These are phyloP conservation scores for Prinia subflava DNA, from an alignment of 2,113 vertebrate genomes.

Conservation along the genomic window DNA sequence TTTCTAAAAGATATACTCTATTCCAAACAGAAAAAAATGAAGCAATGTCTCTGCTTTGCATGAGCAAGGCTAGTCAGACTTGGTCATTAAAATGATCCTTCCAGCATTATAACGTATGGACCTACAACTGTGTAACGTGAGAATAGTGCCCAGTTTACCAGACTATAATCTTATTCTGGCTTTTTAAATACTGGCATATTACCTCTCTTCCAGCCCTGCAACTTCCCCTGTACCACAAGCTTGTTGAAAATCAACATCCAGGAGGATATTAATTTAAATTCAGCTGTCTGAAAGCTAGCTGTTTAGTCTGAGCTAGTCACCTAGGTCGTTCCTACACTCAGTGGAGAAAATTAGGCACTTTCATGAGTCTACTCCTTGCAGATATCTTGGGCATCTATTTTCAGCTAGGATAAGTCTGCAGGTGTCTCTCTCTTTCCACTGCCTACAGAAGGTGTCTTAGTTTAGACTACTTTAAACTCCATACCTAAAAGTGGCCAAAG, in stretches of 20 bases:
- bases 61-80: constrained; percentile 2
- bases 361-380: neutral
- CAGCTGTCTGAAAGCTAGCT: constrained; percentile 38
- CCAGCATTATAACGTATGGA: neutral
- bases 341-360: neutral
- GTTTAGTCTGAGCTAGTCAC: constrained; percentile 34
- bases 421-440: neutral
- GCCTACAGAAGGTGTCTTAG: neutral
- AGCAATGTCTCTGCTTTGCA: constrained; percentile 24
- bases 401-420: neutral
- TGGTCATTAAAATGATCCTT: neutral
- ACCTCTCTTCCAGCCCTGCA: neutral
- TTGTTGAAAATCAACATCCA: constrained; percentile 40
- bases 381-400: neutral
- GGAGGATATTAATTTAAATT: constrained; percentile 45
- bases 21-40: constrained; percentile 54
- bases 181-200: neutral
- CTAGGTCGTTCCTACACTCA: neutral
- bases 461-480: constrained; percentile 6
- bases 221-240: neutral
- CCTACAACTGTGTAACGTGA: neutral
- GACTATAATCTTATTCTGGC: neutral
- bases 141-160: neutral
- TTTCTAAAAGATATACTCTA: constrained; percentile 56
- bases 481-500: neutral